phyloP scores from a whole-genome alignment of 1,140 invertebrate species.

The Cryptotermes secundus region DNA sequence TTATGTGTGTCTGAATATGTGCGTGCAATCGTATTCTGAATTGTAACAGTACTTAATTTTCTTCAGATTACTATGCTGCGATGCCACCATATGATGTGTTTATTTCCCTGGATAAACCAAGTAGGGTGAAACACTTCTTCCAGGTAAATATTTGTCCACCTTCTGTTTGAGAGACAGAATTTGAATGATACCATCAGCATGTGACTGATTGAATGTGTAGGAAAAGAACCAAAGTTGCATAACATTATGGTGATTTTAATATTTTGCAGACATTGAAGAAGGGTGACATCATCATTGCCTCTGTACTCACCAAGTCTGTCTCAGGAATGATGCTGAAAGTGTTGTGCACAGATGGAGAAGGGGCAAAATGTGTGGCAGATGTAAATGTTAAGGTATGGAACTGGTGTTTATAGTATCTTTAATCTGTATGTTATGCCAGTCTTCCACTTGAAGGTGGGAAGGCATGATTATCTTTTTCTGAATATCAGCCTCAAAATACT shows the following conservation, averaged over 20 bases:
- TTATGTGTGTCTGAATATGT: too few species aligned
- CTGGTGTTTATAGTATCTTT: background rate
- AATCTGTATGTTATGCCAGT: too few species aligned
- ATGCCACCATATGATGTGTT: slow-evolving; percentile 86
- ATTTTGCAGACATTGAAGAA: slow-evolving; percentile 70
- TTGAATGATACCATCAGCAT: too few species aligned
- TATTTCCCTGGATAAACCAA: slow-evolving; percentile 66
- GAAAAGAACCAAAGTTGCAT: too few species aligned
- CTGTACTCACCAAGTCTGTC: slow-evolving; percentile 69
- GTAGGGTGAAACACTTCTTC: slow-evolving; percentile 73
- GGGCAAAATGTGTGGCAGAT: slow-evolving; percentile 75
- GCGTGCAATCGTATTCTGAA: too few species aligned
- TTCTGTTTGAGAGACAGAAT: background rate
- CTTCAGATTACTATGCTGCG: slow-evolving; percentile 73
- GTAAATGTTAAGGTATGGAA: slow-evolving; percentile 72
- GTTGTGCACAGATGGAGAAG: slow-evolving; percentile 75
- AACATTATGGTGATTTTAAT: slow-evolving; percentile 27
- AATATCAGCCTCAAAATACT: background rate
- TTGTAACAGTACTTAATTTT: slow-evolving; percentile 21
- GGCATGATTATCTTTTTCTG: background rate
- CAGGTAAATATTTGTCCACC: slow-evolving; percentile 55
- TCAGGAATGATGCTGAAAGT: slow-evolving; percentile 78
- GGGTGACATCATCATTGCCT: slow-evolving; percentile 80
- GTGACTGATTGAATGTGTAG: too few species aligned
- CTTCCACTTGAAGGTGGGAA: too few species aligned